Evolutionary conservation across 92 coral and sea anemone genomes (phyloP), one percentile per base, ranked within the genome.

Genomic region (Umimayanthus kanabou): DNA sequence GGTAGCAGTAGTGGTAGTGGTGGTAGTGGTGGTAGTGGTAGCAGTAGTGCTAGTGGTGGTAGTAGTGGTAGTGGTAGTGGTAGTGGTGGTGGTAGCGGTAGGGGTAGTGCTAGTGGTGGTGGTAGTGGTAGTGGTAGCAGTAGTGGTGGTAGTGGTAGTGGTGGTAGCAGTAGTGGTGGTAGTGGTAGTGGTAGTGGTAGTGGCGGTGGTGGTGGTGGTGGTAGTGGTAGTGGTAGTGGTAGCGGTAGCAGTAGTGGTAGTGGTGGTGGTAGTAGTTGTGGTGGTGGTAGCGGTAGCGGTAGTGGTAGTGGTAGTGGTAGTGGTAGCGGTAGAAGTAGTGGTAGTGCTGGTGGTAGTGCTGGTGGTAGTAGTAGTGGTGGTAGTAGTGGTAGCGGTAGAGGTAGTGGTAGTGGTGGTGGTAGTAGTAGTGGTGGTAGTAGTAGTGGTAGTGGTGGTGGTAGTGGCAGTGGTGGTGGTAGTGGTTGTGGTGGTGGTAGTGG

Each of bases 381-480:
- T 55, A 55, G 65, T 16, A 55, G 65, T 55, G 16, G 65, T 16
- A 55, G 65, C n/a, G n/a, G n/a, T n/a, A n/a, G n/a, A n/a, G n/a
- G n/a, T n/a, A n/a, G n/a, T n/a, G n/a, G 77, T 30, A 72, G 77
- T 37, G n/a, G 77, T 72, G 16, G 77, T 37, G n/a, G 77, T 55
- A 55, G 65, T 16, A 55, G 65, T 55, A 55, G 65, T 16, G 16
- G 65, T 55, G 65, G 65, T 16, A 55, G 16, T 55, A 16, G 65
- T 16, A 55, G 65, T 55, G 16, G 65, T 16, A 55, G n/a, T n/a
- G n/a, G n/a, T n/a, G n/a, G n/a, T n/a, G n/a, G n/a, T n/a, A n/a
- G n/a, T n/a, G n/a, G n/a, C n/a, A n/a, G n/a, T n/a, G n/a, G n/a
- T n/a, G n/a, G 78, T 14, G 15, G 78, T 22, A 73, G 78, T 39